Evolutionary conservation across 2,113 vertebrate genomes (phyloP).

Genomic region (Taxidea taxus): DNA sequence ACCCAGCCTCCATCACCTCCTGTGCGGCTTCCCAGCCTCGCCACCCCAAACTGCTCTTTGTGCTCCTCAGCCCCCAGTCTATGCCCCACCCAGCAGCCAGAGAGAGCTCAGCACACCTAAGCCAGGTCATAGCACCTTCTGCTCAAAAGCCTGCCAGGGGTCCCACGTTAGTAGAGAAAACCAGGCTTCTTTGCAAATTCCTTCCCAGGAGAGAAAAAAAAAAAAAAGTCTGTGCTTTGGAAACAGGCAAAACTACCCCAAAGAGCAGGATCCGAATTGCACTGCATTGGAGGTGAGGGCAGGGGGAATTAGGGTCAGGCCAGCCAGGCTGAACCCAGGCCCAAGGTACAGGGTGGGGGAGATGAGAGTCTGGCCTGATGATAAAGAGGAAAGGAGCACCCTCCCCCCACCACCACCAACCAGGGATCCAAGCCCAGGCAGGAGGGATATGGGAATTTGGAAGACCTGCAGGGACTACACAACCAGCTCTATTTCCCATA

Average conservation of each 20-base stretch:
- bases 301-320: not conserved
- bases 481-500: not conserved
- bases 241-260: not conserved
- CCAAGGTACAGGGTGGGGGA: not conserved
- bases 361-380: not conserved
- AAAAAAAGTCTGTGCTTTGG: not conserved
- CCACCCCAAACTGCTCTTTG: not conserved
- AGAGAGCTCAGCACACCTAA: not conserved
- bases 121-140: not conserved
- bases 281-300: not conserved
- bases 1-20: too few species aligned
- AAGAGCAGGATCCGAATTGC: not conserved
- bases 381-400: too few species aligned
- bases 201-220: not conserved
- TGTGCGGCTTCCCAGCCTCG: not conserved
- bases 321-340: not conserved
- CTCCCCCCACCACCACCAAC: not conserved
- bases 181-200: not conserved
- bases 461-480: not conserved
- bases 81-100: not conserved
- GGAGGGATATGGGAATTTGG: too few species aligned
- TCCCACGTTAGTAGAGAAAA: not conserved
- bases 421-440: not conserved
- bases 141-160: not conserved
- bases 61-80: not conserved